A percentile compares a stretch with the other conserved stretches of the same genome.
Conservation (phyloP, 2,797 vertebrate species). For the Adrianichthys oophorus region DNA sequence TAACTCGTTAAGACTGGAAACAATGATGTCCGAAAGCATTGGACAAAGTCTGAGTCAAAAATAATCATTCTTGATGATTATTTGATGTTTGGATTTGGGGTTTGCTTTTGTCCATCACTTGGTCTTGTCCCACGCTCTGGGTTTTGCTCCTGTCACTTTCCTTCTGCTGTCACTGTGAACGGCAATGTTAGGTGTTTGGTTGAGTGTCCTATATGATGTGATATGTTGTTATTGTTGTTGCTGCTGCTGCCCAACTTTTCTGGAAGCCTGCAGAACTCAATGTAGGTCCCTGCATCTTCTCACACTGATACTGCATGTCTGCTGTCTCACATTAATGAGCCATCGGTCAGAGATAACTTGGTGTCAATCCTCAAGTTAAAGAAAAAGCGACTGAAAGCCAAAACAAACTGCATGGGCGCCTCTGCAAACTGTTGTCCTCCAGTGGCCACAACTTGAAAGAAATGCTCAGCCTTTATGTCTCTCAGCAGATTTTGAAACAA, state of each 20-base stretch:
- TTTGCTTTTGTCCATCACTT: conserved; percentile 67
- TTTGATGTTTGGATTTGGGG: conserved; percentile 72
- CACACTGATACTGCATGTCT: conserved; percentile 64
- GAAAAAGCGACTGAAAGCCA: conserved; percentile 12
- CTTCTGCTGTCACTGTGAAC: conserved; percentile 19
- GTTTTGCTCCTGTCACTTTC: conserved; percentile 28
- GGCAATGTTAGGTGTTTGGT: conserved; percentile 48
- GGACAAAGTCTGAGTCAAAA: conserved; percentile 31
- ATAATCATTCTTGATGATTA: conserved; percentile 63
- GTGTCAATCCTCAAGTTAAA: conserved; percentile 31
- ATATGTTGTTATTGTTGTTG: conserved; percentile 76
- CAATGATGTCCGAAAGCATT: conserved; percentile 67
- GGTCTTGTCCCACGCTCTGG: conserved; percentile 6
- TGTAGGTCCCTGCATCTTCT: conserved; percentile 76
- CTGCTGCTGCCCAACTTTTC: conserved; percentile 75
- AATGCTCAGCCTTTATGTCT: conserved; percentile 11
- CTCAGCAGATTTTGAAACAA: conserved; percentile 13
- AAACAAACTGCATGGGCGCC: conserved; percentile 10
- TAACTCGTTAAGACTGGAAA: conserved; percentile 34
- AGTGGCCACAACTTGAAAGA: conserved; percentile 1
- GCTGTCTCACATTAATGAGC: conserved; percentile 49
- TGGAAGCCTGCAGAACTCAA: conserved; percentile 82
- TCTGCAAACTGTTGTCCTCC: conserved; percentile 2
- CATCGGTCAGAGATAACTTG: conserved; percentile 44
- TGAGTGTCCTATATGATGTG: conserved; percentile 75